phyloP scores from a whole-genome alignment of 2,113 vertebrate genomes.

The Onychostoma macrolepis region DNA sequence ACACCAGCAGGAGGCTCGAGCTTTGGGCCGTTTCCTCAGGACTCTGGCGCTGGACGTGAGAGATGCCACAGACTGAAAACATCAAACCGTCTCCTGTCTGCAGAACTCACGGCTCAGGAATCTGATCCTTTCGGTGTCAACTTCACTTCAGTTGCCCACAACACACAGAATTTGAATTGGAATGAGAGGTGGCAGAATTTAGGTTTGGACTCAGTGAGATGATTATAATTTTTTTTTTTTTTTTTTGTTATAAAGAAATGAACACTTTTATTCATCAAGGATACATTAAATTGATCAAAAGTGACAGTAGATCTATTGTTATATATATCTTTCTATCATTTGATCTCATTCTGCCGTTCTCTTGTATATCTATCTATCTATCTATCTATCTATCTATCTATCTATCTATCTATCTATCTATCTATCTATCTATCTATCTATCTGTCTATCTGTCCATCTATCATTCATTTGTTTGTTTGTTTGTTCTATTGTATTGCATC shows the following conservation, averaged over 20 bases:
- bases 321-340: not conserved
- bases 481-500: no score
- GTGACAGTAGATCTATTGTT: no score
- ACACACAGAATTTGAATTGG: not conserved
- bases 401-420: not conserved
- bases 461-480: no score
- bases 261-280: no score
- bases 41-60: constrained; percentile 17
- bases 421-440: not conserved
- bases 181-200: no score
- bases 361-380: not conserved
- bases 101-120: not conserved
- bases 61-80: not conserved
- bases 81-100: not conserved
- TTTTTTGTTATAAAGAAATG: no score
- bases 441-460: no score
- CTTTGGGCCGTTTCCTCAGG: not conserved
- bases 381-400: not conserved
- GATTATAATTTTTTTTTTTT: no score
- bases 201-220: no score
- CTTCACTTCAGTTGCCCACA: not conserved
- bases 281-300: no score
- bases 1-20: not conserved
- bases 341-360: not conserved
- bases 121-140: not conserved